These are phyloP conservation scores for Operophtera brumata DNA, from an alignment of 2,888 invertebrate species.

Conservation along the genomic window DNA sequence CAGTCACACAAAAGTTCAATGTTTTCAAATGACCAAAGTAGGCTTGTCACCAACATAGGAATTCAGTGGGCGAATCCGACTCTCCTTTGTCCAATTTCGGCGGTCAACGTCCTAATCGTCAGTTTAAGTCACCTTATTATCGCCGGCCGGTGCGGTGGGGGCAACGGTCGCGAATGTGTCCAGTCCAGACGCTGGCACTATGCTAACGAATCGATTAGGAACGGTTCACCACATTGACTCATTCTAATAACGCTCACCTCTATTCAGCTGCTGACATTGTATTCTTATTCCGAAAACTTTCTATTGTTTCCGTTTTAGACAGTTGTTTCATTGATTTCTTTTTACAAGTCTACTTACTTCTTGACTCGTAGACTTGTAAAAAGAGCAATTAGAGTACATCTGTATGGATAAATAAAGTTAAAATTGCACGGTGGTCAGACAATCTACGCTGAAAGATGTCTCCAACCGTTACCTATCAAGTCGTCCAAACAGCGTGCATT, in stretches of 20 bases:
- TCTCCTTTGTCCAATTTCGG: slow-evolving; percentile 50
- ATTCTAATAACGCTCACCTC: slow-evolving; percentile 47
- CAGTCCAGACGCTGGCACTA: slow-evolving; percentile 52
- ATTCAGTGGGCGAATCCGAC: slow-evolving; percentile 40
- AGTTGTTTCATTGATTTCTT: slow-evolving; percentile 26
- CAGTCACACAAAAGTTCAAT: slow-evolving; percentile 25
- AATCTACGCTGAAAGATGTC: slow-evolving; percentile 17
- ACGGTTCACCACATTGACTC: slow-evolving; percentile 49
- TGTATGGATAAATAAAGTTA: slow-evolving; percentile 20
- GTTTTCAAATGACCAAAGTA: slow-evolving; percentile 22
- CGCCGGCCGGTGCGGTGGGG: slow-evolving; percentile 35
- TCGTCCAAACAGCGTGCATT: slow-evolving; percentile 40
- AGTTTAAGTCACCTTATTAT: slow-evolving; percentile 61
- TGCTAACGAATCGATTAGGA: slow-evolving; percentile 63
- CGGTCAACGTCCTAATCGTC: slow-evolving; percentile 64
- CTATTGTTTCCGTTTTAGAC: slow-evolving; percentile 30
- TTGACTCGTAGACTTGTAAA: slow-evolving; percentile 14
- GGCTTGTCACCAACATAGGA: slow-evolving; percentile 14
- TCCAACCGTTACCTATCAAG: slow-evolving; percentile 31
- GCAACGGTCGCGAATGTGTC: slow-evolving; percentile 52
- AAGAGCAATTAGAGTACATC: slow-evolving; percentile 24
- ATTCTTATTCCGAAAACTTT: slow-evolving; percentile 31
- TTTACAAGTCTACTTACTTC: slow-evolving; percentile 13
- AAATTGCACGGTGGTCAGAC: slow-evolving; percentile 23
- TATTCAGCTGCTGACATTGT: slow-evolving; percentile 40